These are phyloP conservation scores for Brachynemurus nebulosus DNA, from an alignment of 2,888 invertebrate species.

Conservation along the genomic window DNA sequence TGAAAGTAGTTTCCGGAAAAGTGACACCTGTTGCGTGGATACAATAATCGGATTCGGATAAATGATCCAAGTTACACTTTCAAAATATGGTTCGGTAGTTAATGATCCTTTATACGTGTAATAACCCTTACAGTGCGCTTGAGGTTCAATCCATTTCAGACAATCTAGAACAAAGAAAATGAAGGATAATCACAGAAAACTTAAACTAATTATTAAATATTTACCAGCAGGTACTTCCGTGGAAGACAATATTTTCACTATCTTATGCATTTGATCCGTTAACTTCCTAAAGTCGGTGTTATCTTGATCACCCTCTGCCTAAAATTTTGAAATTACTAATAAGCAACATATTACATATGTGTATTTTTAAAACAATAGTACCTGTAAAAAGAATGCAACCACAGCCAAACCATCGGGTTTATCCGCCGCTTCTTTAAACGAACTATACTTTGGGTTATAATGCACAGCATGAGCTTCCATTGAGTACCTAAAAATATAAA, in stretches of 20 bases:
- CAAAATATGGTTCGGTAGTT: conserved; percentile 57
- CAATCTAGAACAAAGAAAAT: conserved; percentile 35
- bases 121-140: conserved; percentile 52
- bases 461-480: conserved; percentile 72
- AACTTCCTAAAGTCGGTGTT: conserved; percentile 30
- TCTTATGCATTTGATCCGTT: conserved; percentile 27
- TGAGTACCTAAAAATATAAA: conserved; percentile 39
- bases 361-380: conserved; percentile 28
- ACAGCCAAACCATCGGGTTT: conserved; percentile 58
- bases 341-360: background rate
- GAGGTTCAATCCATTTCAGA: conserved; percentile 51
- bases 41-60: conserved; percentile 54
- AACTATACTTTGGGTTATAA: conserved; percentile 54
- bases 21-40: conserved; percentile 42
- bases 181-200: background rate
- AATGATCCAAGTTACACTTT: conserved; percentile 62
- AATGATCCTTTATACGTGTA: conserved; percentile 59
- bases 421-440: conserved; percentile 46
- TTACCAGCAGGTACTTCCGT: conserved; percentile 27
- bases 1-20: conserved; percentile 28
- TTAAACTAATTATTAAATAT: background rate
- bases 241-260: conserved; percentile 27
- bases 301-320: conserved; percentile 23
- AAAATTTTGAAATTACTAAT: background rate
- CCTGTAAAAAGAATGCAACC: conserved; percentile 51